Percentiles rank a stretch among this genome's conserved stretches.
phyloP scores from a whole-genome alignment of 2,888 invertebrate species.

The Dascillus cervinus region DNA sequence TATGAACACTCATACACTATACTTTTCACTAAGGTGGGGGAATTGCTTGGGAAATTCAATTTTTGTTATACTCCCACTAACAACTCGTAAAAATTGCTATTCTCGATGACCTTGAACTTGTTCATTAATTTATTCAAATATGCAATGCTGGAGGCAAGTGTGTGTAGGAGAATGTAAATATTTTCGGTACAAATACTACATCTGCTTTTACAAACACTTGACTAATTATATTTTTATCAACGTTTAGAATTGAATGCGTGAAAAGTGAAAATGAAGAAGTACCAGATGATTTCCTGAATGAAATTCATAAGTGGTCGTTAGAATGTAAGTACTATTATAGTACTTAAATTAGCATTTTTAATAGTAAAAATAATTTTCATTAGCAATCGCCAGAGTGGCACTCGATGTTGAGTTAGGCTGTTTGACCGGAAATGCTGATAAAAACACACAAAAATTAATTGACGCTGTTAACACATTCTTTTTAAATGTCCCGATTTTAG shows the following conservation, averaged over 20 bases:
- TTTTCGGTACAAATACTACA: too few species aligned
- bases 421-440: constrained; percentile 46
- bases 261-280: constrained; percentile 51
- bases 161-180: too few species aligned
- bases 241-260: too few species aligned
- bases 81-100: too few species aligned
- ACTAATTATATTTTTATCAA: too few species aligned
- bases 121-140: too few species aligned
- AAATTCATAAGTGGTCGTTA: constrained; percentile 71
- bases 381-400: constrained; percentile 60
- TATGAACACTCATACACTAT: constrained; percentile 29
- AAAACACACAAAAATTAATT: constrained; percentile 55
- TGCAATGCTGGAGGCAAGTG: too few species aligned
- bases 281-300: constrained; percentile 59
- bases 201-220: too few species aligned
- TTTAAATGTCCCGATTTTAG: constrained; percentile 55
- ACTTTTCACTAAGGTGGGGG: too few species aligned
- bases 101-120: too few species aligned
- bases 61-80: too few species aligned
- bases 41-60: too few species aligned
- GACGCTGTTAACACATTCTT: constrained; percentile 62
- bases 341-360: background rate
- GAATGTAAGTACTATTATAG: constrained; percentile 54
- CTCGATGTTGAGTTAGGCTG: constrained; percentile 59
- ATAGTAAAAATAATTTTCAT: constrained; percentile 15